These are phyloP conservation scores for Cygnus buccinator DNA, from an alignment of 2,113 vertebrate species.

Conservation along the genomic window DNA sequence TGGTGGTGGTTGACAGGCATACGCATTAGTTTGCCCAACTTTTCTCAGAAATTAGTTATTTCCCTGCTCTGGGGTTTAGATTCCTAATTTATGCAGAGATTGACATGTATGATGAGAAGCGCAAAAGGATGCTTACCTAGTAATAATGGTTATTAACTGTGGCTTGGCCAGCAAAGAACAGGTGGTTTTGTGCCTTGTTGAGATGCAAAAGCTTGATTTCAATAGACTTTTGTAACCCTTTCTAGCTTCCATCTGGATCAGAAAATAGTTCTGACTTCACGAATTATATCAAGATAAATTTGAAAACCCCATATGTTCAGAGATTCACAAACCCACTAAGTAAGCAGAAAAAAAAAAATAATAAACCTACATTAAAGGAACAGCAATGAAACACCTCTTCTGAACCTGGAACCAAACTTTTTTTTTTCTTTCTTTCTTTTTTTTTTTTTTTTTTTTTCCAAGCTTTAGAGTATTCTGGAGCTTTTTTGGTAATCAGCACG, in stretches of 20 bases:
- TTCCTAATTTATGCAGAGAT: not conserved
- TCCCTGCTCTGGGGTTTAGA: not conserved
- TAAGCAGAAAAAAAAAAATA: not conserved
- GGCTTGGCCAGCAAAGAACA: slow-evolving; percentile 45
- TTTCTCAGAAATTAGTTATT: slow-evolving; percentile 36
- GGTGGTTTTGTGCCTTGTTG: slow-evolving; percentile 20
- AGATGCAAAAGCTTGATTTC: slow-evolving; percentile 3
- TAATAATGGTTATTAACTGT: slow-evolving; percentile 39
- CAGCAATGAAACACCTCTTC: not conserved
- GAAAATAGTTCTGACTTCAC: slow-evolving; percentile 4
- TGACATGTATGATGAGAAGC: slow-evolving; percentile 22
- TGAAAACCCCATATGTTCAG: not conserved
- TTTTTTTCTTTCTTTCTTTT: too few relatives aligned
- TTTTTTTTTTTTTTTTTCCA: not conserved
- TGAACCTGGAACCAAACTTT: not conserved
- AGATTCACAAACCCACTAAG: not conserved
- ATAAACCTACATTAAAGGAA: not conserved
- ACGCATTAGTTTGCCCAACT: not conserved
- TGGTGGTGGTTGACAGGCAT: not conserved
- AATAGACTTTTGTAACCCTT: not conserved
- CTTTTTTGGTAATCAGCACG: not conserved
- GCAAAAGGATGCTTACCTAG: slow-evolving; percentile 30
- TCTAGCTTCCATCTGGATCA: slow-evolving; percentile 28
- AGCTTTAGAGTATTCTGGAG: not conserved
- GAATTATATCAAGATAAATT: not conserved